Evolutionary conservation across 1,140 invertebrate species (phyloP), one percentile per base, ranked within the genome.

Genomic region (Drosophila kikkawai): DNA sequence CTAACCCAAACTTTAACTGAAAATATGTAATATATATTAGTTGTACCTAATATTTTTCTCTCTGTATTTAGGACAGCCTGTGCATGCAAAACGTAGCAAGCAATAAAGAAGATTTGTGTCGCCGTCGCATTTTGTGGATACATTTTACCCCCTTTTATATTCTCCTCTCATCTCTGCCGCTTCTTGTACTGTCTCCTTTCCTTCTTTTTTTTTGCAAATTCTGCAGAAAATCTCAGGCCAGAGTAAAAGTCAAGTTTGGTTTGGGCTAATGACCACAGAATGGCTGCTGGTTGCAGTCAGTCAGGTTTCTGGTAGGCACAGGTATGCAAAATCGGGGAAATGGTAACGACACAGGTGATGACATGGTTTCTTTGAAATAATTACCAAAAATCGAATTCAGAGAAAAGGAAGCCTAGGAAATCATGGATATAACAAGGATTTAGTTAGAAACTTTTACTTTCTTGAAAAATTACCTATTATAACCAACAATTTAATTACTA

Each of bases 101-200:
- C 84, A 87, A 87, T 87, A 87, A 87, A 87, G 84, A 87, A 87
- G 84, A 87, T 87, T 87, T 87, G 84, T 87, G 84, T 87, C 74
- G 71, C 84, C 77, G 55, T 80, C 84, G 73, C 84, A 88, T 87
- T 88, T 80, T 87, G 84, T 77, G 80, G 77, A 80, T 84, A 73
- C 71, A 79, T 75, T 75, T 75, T 51, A 55, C 56, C 45, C 42
- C 80, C 61, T 70, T 70, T 74, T 19, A 59, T 59, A 58, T 51
- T 74, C 50, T 53, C 75, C 48, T 63, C 60, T 55, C 58, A 41
- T 63, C 41, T 47, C 41, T 22, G 13, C n/a, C 15, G 13, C 58
- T 67, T 34, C 17, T 44, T 22, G 11, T 44, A n/a, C 36, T 17
- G 11, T 45, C 29, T 42, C 50, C 3, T n/a, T 29, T 50, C 4